These are phyloP conservation scores for Gavia stellata DNA, from an alignment of 2,113 vertebrate species.

Conservation along the genomic window DNA sequence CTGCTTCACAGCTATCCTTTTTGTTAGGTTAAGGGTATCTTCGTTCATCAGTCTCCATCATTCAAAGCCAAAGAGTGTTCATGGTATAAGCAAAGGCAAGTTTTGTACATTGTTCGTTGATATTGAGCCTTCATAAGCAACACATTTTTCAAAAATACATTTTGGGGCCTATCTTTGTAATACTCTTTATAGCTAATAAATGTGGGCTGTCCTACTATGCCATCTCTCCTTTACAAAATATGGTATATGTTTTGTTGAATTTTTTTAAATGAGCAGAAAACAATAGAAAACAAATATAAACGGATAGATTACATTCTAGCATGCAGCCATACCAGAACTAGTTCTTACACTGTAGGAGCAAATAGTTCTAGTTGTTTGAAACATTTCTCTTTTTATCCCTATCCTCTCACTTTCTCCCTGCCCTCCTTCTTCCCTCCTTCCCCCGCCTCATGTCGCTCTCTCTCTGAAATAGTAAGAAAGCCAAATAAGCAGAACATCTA, in stretches of 20 bases:
- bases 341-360: background rate
- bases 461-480: background rate
- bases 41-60: background rate
- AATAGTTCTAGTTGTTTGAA: background rate
- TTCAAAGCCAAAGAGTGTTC: background rate
- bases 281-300: background rate
- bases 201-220: background rate
- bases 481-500: background rate
- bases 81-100: background rate
- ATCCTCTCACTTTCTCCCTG: background rate
- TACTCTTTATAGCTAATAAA: background rate
- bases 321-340: background rate
- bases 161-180: background rate
- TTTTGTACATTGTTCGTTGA: background rate
- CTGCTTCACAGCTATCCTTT: background rate
- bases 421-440: background rate
- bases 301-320: background rate
- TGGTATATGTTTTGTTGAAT: background rate
- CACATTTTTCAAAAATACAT: background rate
- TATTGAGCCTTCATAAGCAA: background rate
- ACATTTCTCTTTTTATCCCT: background rate
- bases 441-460: rapidly evolving
- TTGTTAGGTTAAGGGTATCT: background rate
- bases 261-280: background rate
- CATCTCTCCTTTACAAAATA: background rate